Evolutionary conservation across 2,113 vertebrate genomes (phyloP), one percentile per base, ranked within the genome.

Genomic region (Alligator sinensis): DNA sequence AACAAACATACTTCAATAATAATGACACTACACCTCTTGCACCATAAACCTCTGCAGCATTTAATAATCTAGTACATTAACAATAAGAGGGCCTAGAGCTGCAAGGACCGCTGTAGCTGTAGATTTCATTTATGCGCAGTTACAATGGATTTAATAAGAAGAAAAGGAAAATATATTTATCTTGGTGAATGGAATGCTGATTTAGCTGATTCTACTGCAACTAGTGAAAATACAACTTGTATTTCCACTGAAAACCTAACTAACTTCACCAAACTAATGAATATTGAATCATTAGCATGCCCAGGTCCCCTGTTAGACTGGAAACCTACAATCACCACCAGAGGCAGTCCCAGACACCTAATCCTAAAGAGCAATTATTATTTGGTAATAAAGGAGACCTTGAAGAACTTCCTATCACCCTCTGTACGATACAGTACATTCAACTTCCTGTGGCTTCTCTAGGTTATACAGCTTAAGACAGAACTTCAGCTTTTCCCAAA

Each of bases 1-100:
- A 94, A 79, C 3, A 87, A 91, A 80, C 81, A 28, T 70, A 54
- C 19, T 76, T 91, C 93, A 82, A 80, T 64, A 83, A 58, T 83
- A 82, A 64, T 88, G 85, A 90, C 11, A 27, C 72, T 25, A 14
- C 82, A 34, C 63, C 75, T 88, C 76, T 86, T 84, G 61, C 54
- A 78, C 30, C 5, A 1, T 82, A 17, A 91, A 68, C 9, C 66
- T 59, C 62, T 91, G 21, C 12, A 90, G 84, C 75, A 76, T 84
- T 92, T 70, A 62, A 58, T 82, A 12, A 22, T 62, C 27, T 77
- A 30, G 4, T 80, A 55, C 80, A 84, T 63, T 81, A 90, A 75
- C n/a, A 61, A 38, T 14, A 57, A 77, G 10, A 87, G 60, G 74
- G 16, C 27, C 61, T 59, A 7, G 22, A 83, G 72, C 38, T 92